Evolutionary conservation across 2,888 invertebrate species (phyloP).

Genomic region (Sminthurinus aureus): DNA sequence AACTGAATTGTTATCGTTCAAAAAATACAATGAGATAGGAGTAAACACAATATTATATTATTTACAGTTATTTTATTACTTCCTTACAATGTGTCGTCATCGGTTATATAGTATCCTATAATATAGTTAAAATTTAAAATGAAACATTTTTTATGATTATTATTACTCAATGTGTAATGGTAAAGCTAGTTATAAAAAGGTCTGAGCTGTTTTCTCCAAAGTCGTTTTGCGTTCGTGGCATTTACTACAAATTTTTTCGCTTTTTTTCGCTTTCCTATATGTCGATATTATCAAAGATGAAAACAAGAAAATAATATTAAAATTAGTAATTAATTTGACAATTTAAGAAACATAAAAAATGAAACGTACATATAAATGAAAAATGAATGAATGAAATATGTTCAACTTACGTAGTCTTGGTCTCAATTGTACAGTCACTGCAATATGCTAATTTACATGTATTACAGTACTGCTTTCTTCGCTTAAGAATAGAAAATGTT

Average conservation of each 20-base stretch:
- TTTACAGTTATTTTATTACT: too few relatives aligned
- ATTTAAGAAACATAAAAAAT: neutral
- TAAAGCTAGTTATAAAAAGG: constrained; percentile 24
- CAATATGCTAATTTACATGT: constrained; percentile 53
- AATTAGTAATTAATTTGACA: neutral
- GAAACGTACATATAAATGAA: neutral
- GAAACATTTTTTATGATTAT: constrained; percentile 20
- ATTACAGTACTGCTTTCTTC: constrained; percentile 52
- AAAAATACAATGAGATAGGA: too few relatives aligned
- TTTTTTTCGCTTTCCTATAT: neutral
- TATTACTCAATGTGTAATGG: too few relatives aligned
- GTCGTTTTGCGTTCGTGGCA: constrained; percentile 23
- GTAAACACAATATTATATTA: too few relatives aligned
- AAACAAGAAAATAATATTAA: neutral
- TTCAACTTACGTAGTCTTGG: neutral
- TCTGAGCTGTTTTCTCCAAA: constrained; percentile 27
- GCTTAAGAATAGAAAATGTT: constrained; percentile 43
- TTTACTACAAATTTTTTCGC: constrained; percentile 10
- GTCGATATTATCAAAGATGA: neutral
- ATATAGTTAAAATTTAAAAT: neutral
- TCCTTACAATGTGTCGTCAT: neutral
- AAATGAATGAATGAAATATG: neutral
- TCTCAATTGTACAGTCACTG: constrained; percentile 20
- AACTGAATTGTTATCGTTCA: too few relatives aligned
- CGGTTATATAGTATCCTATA: neutral